Evolutionary conservation across 2,797 vertebrate species (phyloP).

Genomic region (Premnoplex brunnescens): DNA sequence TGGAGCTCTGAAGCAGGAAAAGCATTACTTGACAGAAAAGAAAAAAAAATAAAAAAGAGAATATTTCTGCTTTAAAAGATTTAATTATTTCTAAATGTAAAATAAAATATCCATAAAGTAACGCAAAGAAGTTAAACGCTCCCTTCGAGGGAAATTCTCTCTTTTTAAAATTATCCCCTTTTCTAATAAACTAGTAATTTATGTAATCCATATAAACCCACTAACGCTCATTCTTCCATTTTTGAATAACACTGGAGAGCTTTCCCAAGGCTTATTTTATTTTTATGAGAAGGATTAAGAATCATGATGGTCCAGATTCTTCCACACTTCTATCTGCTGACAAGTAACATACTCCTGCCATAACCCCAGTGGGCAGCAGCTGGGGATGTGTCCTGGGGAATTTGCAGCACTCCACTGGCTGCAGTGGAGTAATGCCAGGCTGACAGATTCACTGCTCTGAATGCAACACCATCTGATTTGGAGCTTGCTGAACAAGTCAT

Average conservation of each 20-base stretch:
- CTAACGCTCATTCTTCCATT: constrained; percentile 51
- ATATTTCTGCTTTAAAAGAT: neutral
- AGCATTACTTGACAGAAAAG: neutral
- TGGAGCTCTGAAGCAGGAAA: neutral
- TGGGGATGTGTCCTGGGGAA: neutral
- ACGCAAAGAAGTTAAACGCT: neutral
- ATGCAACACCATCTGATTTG: constrained; percentile 27
- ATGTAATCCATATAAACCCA: constrained; percentile 58
- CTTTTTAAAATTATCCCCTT: constrained; percentile 50
- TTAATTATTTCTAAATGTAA: constrained; percentile 24
- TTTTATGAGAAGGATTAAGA: constrained; percentile 64
- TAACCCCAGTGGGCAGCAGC: neutral
- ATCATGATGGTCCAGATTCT: constrained; percentile 14
- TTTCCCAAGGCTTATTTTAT: constrained; percentile 49
- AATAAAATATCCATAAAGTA: constrained; percentile 35
- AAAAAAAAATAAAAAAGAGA: neutral
- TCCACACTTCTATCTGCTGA: constrained; percentile 15
- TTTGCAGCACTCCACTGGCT: neutral
- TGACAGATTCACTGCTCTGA: constrained; percentile 54
- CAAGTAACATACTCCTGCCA: neutral
- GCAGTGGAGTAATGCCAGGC: neutral
- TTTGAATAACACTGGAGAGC: constrained; percentile 35
- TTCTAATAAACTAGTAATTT: constrained; percentile 60
- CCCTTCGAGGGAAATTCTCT: constrained; percentile 15
- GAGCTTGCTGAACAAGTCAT: constrained; percentile 23